Evolutionary conservation across 2,113 vertebrate genomes (phyloP).

Genomic region (Alces alces): DNA sequence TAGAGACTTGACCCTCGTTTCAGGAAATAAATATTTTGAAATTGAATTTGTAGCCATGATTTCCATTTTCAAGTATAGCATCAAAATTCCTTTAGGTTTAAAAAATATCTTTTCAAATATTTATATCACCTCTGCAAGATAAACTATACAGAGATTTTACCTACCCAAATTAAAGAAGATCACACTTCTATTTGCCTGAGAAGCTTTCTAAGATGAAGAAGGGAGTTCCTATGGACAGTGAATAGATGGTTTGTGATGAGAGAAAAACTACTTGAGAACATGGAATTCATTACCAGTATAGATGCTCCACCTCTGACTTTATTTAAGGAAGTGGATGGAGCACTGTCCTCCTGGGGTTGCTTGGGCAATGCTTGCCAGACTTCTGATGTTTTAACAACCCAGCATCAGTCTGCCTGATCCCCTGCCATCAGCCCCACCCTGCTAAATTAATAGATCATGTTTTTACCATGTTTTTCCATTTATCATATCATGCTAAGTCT

Average conservation of each 20-base stretch:
- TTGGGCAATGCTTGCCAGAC: neutral
- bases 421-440: neutral
- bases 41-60: conserved; percentile 48
- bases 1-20: conserved; percentile 50
- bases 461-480: neutral
- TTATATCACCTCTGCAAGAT: conserved; percentile 28
- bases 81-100: neutral
- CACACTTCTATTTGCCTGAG: neutral
- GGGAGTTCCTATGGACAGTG: neutral
- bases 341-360: neutral
- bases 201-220: neutral
- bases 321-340: neutral
- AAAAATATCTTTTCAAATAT: neutral
- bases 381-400: neutral
- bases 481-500: neutral
- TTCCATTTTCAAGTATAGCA: conserved; percentile 54
- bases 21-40: conserved; percentile 68
- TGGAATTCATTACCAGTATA: neutral
- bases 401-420: neutral
- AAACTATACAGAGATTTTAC: neutral
- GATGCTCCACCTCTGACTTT: neutral
- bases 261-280: neutral
- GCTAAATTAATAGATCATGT: neutral
- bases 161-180: neutral
- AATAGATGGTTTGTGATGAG: neutral